Conservation (phyloP, 2,797 vertebrate genomes). For the Channa striata region DNA sequence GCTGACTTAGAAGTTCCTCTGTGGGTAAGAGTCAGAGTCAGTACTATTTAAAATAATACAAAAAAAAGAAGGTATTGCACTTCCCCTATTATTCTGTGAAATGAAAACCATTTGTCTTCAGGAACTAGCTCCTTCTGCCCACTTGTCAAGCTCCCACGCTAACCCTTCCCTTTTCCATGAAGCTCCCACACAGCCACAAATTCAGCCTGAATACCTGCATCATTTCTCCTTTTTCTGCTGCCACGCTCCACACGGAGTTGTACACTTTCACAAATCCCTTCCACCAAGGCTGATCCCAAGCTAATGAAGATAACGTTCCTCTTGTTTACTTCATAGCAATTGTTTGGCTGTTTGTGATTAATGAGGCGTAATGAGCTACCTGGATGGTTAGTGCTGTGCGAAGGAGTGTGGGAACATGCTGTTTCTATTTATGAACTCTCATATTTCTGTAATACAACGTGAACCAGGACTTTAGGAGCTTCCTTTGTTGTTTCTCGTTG, state of each 20-base stretch:
- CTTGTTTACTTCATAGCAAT: conserved; percentile 31
- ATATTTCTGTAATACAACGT: conserved; percentile 18
- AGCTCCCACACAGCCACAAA: conserved; percentile 21
- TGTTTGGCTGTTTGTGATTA: conserved; percentile 33
- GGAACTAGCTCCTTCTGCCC: conserved; percentile 4
- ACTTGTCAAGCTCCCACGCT: conserved; percentile 19
- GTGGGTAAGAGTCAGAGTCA: background rate
- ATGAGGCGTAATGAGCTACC: conserved; percentile 6
- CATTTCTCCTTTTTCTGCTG: background rate
- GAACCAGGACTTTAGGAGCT: conserved; percentile 13
- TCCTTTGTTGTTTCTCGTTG: conserved; percentile 24
- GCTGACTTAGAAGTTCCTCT: background rate
- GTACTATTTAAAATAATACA: conserved; percentile 6
- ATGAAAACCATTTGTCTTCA: conserved; percentile 20
- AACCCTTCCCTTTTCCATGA: conserved; percentile 17
- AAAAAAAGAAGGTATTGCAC: background rate
- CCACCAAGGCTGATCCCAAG: conserved; percentile 26
- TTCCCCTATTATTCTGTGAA: conserved; percentile 5
- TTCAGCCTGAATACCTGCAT: background rate
- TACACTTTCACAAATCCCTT: conserved; percentile 17
- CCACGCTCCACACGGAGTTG: conserved; percentile 5
- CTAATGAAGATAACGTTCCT: conserved; percentile 44
- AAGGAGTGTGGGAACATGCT: conserved; percentile 45
- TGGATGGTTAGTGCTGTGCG: conserved; percentile 12
- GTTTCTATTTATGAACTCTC: conserved; percentile 29